These are phyloP conservation scores for Ataeniobius toweri DNA, from an alignment of 2,797 vertebrate species.

Conservation along the genomic window DNA sequence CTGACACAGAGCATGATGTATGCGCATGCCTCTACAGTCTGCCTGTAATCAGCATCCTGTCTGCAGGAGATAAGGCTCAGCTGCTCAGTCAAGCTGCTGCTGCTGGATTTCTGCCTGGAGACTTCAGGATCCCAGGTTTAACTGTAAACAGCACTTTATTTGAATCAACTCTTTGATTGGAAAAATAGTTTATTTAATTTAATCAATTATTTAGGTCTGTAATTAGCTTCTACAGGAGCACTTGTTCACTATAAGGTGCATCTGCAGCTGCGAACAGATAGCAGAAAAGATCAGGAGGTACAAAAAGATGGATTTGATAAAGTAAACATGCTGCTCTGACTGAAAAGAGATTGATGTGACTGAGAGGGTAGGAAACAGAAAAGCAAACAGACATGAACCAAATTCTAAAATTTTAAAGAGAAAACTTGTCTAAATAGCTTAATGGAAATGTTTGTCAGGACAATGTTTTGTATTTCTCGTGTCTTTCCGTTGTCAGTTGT, in stretches of 20 bases:
- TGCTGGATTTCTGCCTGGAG: conserved; percentile 25
- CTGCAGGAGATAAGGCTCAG: conserved; percentile 60
- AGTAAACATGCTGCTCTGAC: not conserved
- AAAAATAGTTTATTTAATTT: not conserved
- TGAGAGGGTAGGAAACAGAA: not conserved
- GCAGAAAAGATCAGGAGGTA: not conserved
- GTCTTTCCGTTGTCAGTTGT: not conserved
- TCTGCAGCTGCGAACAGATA: not conserved
- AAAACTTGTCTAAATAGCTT: not conserved
- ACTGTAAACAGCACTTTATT: not conserved
- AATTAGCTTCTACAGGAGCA: not conserved
- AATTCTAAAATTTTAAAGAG: not conserved
- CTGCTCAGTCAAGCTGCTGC: conserved; percentile 30
- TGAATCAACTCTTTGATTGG: not conserved
- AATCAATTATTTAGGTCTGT: conserved; percentile 12
- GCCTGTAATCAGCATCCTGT: conserved; percentile 65
- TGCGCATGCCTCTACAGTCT: conserved; percentile 52
- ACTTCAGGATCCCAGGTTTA: conserved; percentile 16
- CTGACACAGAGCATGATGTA: conserved; percentile 58
- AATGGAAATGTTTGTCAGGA: not conserved
- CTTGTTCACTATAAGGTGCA: not conserved
- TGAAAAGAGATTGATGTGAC: not conserved
- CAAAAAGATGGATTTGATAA: not conserved
- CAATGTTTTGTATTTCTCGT: too few species aligned
- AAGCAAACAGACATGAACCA: not conserved